Conservation (phyloP, 2,888 invertebrate species). For the Eristalinus sepulchralis region DNA sequence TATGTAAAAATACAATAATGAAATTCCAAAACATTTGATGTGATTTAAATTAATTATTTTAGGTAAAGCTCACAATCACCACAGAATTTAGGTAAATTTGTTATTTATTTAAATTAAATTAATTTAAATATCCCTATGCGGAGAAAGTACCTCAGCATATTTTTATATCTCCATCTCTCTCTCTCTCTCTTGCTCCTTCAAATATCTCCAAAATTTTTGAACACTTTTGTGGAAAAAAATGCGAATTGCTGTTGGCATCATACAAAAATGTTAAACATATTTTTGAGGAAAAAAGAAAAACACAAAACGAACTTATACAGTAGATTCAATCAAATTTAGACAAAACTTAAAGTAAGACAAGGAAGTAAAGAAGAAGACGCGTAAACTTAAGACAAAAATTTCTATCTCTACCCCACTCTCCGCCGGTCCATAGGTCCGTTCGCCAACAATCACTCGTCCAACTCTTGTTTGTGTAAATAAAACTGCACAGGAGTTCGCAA, state of each 20-base stretch:
- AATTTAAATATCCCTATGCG: slow-evolving; percentile 29
- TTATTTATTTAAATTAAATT: slow-evolving; percentile 64
- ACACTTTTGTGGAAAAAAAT: slow-evolving; percentile 10
- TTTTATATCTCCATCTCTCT: background rate
- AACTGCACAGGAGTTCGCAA: no score
- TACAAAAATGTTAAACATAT: slow-evolving; percentile 15
- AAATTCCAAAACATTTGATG: slow-evolving; percentile 66
- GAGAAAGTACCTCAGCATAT: background rate
- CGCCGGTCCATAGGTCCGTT: no score
- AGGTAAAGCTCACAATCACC: slow-evolving; percentile 41
- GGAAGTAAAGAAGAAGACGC: background rate
- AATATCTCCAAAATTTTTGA: background rate
- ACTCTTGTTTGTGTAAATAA: no score
- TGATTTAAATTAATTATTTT: slow-evolving; percentile 70
- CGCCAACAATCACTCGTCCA: no score
- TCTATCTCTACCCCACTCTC: no score
- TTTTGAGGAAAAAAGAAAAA: background rate
- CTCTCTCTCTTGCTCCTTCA: background rate
- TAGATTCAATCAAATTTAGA: background rate
- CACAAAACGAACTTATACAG: background rate
- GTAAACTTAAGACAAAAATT: background rate
- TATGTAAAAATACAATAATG: background rate
- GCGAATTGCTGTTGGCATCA: slow-evolving; percentile 3
- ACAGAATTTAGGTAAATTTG: slow-evolving; percentile 51
- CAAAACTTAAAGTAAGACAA: background rate